A percentile compares a stretch with the other conserved stretches of the same genome.
Conservation (phyloP, 2,888 invertebrate genomes). For the Hermaeophaga mercurialis region DNA sequence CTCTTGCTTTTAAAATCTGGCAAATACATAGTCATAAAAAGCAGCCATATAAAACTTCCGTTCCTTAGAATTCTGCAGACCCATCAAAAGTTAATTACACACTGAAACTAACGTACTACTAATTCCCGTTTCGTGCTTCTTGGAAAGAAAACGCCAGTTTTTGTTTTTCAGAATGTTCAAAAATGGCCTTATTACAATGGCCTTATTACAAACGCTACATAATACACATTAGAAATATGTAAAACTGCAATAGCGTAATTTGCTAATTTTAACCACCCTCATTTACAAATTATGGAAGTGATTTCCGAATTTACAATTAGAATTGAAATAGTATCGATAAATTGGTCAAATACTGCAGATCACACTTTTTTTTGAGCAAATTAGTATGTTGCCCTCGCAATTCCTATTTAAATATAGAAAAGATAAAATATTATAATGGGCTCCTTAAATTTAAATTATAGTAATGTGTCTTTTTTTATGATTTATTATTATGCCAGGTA, state of each 20-base stretch:
- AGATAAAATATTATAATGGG: too few species aligned
- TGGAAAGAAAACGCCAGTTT: conserved; percentile 10
- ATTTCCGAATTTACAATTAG: too few species aligned
- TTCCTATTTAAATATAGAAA: too few species aligned
- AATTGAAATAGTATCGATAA: too few species aligned
- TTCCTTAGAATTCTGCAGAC: conserved; percentile 2
- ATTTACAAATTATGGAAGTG: neutral
- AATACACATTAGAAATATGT: conserved; percentile 2
- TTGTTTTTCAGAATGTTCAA: conserved; percentile 2
- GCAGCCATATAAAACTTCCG: neutral
- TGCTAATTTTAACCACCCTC: conserved; percentile 1
- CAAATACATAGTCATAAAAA: neutral
- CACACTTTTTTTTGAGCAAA: too few species aligned
- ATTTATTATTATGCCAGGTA: too few species aligned
- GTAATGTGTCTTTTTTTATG: too few species aligned
- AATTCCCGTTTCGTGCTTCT: conserved; percentile 15
- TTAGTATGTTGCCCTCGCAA: too few species aligned
- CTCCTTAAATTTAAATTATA: too few species aligned
- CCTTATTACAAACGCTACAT: conserved; percentile 1
- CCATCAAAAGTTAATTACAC: conserved; percentile 17
- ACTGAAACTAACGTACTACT: conserved; percentile 11
- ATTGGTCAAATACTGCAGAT: too few species aligned
- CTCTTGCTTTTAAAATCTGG: too few species aligned
- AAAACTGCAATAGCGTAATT: conserved; percentile 20
- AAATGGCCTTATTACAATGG: conserved; percentile 18